Percentiles rank a stretch among this genome's conserved stretches.
Conservation (phyloP, 2,888 invertebrate species). For the Drosophila picticornis region DNA sequence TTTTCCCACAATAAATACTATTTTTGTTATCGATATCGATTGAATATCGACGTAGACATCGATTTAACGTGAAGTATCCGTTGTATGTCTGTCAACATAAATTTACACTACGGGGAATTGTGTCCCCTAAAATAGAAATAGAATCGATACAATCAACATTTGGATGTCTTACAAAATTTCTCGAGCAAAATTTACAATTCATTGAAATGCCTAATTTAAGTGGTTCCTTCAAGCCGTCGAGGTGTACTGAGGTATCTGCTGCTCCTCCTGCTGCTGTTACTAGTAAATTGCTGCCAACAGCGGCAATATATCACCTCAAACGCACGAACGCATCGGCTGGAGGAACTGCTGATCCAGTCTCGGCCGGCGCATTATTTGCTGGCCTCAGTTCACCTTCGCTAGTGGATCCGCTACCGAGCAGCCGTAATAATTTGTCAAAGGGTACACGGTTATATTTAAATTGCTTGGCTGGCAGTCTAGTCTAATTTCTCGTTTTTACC, state of each 20-base stretch:
- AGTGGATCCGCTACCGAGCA: neutral
- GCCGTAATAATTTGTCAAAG: slow-evolving; percentile 19
- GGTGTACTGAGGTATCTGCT: neutral
- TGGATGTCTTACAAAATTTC: slow-evolving; percentile 42
- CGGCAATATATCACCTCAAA: neutral
- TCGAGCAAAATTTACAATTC: slow-evolving; percentile 31
- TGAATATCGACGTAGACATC: neutral
- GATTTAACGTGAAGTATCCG: neutral
- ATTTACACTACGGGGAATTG: slow-evolving; percentile 7
- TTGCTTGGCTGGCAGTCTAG: slow-evolving; percentile 32
- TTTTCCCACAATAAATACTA: neutral
- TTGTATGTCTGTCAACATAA: neutral
- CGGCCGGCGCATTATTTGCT: slow-evolving; percentile 28
- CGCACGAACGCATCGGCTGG: slow-evolving; percentile 9
- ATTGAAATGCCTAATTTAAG: slow-evolving; percentile 34
- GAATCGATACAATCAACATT: slow-evolving; percentile 15
- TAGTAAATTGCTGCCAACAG: neutral
- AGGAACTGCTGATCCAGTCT: slow-evolving; percentile 12
- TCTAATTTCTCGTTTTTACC: slow-evolving; percentile 34
- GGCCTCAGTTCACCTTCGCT: slow-evolving; percentile 8
- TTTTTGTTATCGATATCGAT: neutral
- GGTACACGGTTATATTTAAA: slow-evolving; percentile 23
- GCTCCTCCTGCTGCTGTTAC: neutral
- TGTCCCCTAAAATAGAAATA: slow-evolving; percentile 1
- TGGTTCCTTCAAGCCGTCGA: slow-evolving; percentile 13